A percentile compares a stretch with the other conserved stretches of the same genome.
Evolutionary conservation across 2,888 invertebrate genomes (phyloP).

Genomic region (Latrodectus elegans): DNA sequence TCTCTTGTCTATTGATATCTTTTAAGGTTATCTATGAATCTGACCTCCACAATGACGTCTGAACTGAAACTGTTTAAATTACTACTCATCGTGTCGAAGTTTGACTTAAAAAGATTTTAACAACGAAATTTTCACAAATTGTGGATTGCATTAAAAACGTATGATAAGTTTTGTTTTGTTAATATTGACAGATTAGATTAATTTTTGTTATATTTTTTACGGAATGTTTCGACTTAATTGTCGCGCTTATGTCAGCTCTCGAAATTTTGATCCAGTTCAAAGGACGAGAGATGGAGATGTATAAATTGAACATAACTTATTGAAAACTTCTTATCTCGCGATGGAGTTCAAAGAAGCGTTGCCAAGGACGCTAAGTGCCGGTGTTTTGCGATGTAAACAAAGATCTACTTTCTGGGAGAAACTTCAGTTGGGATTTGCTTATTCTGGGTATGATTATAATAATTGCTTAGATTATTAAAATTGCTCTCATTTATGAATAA

Average conservation of each 20-base stretch:
- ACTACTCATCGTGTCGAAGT: background rate
- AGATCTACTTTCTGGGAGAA: constrained; percentile 3
- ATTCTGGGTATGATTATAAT: background rate
- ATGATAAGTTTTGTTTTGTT: no score
- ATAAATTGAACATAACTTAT: background rate
- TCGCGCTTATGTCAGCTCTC: no score
- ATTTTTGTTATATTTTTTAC: no score
- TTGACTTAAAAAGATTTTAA: background rate
- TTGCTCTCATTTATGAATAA: no score
- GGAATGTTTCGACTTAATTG: no score
- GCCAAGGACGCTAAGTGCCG: constrained; percentile 5
- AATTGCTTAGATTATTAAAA: no score
- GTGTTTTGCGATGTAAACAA: constrained; percentile 5
- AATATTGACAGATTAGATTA: no score
- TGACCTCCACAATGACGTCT: constrained; percentile 5
- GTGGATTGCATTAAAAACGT: no score
- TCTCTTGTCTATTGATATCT: constrained; percentile 2
- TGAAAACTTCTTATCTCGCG: background rate
- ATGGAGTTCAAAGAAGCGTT: constrained; percentile 5
- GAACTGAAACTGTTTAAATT: constrained; percentile 1
- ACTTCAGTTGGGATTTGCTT: background rate
- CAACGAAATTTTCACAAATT: no score
- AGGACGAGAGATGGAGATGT: background rate
- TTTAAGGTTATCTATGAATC: constrained; percentile 5
- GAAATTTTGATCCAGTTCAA: no score